Percentiles rank a stretch among this genome's conserved stretches.
phyloP scores from a whole-genome alignment of 2,797 vertebrate species.

The Sylvia borin region DNA sequence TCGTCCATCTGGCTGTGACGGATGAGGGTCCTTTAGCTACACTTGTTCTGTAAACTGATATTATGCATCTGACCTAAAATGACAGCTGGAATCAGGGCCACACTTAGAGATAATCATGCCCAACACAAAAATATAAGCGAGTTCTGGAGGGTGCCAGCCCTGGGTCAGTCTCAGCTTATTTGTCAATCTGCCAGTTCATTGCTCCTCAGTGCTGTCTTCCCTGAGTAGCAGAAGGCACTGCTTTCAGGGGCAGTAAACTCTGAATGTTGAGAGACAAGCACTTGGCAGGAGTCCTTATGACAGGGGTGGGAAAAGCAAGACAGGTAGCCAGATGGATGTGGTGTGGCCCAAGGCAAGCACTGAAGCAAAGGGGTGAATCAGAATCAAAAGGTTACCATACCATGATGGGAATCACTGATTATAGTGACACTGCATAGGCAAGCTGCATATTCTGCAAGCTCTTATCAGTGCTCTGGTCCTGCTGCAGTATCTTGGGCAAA shows the following conservation, averaged over 20 bases:
- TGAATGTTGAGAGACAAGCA: constrained; percentile 46
- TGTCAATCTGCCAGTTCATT: constrained; percentile 61
- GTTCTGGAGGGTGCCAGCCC: constrained; percentile 50
- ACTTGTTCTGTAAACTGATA: constrained; percentile 62
- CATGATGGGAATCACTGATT: constrained; percentile 1
- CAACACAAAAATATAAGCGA: constrained; percentile 61
- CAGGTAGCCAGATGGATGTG: constrained; percentile 73
- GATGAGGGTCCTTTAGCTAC: constrained; percentile 53
- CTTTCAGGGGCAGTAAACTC: not conserved
- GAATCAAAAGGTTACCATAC: constrained; percentile 35
- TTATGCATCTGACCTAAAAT: constrained; percentile 63
- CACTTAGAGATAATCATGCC: constrained; percentile 53
- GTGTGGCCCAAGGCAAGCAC: constrained; percentile 64
- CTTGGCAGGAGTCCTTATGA: constrained; percentile 62
- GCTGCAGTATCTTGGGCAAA: not conserved
- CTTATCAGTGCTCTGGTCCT: not conserved
- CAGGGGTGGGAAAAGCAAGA: constrained; percentile 63
- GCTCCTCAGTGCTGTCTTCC: constrained; percentile 6
- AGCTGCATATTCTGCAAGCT: not conserved
- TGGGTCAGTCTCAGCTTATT: constrained; percentile 69
- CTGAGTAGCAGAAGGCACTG: constrained; percentile 47
- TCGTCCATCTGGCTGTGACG: constrained; percentile 38
- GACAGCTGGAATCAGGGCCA: constrained; percentile 68
- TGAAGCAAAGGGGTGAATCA: constrained; percentile 39
- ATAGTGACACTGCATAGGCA: not conserved